These are phyloP conservation scores for Bombus terrestris DNA, from an alignment of 1,140 invertebrate species.

Conservation along the genomic window DNA sequence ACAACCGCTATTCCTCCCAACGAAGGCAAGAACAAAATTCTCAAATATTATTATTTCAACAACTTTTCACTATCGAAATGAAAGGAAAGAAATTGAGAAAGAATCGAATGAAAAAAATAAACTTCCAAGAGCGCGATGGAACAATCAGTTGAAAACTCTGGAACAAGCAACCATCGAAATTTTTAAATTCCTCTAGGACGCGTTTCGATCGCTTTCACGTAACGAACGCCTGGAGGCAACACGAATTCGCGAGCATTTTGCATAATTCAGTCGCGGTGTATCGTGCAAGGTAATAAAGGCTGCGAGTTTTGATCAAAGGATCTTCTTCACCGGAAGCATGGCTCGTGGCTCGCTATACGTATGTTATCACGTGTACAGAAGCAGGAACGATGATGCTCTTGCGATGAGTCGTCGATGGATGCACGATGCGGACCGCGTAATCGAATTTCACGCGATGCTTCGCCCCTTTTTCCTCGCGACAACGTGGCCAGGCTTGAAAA, in stretches of 20 bases:
- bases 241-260: slow-evolving; percentile 36
- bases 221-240: background rate
- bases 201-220: background rate
- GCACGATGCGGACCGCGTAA: slow-evolving; percentile 10
- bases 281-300: slow-evolving; percentile 22
- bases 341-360: too few species aligned
- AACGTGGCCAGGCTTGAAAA: background rate
- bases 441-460: slow-evolving; percentile 46
- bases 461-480: slow-evolving; percentile 28
- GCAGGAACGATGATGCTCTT: slow-evolving; percentile 14
- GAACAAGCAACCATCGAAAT: background rate
- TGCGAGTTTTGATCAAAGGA: slow-evolving; percentile 59
- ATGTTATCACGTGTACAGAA: slow-evolving; percentile 38
- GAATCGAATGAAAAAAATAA: too few species aligned
- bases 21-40: background rate
- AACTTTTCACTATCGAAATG: background rate
- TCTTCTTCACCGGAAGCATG: slow-evolving; percentile 21
- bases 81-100: background rate
- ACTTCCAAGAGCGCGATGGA: background rate
- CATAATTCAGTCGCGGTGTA: slow-evolving; percentile 26
- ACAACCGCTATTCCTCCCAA: background rate
- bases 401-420: background rate
- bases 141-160: background rate
- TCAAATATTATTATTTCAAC: background rate
- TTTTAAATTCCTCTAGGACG: background rate